Base-by-base conservation (phyloP, 2,888 invertebrate species). In the Danaus chrysippus region DNA sequence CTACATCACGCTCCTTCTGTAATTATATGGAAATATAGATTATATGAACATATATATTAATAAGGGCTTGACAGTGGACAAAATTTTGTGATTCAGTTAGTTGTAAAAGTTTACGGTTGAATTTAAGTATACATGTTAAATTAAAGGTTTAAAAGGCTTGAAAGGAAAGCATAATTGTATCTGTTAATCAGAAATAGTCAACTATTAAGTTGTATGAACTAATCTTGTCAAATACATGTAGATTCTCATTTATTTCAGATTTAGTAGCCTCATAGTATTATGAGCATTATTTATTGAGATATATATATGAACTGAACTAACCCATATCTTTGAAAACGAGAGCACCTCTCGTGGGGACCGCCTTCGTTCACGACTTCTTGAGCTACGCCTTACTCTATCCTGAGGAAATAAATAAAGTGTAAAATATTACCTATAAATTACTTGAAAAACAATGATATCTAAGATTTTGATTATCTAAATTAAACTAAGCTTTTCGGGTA, bases 301-400 rank as follows among this genome's bases (percentile, higher is more conserved):
- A 49, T 42, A 55, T 54, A n/a, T 41, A 12, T 59, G 49, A 34
- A 65, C n/a, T 54, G 61, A 61, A 79, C 84, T 87, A 83, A 94
- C 95, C 84, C 95, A 94, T 74, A 96, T 96, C 84, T 96, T 96
- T 58, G 94, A 94, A 81, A 96, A 96, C 0, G 96, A 95, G 15
- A 96, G 86, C 58, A 96, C 93, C 74, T 95, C 95, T 68, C 92
- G 86, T 10, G 92, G 91, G 54, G 93, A 92, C n/a, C 92, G 83
- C 59, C 89, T 88, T 58, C 92, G 92, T 64, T 89, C 89, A 1
- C 87, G 86, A 70, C 89, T 89, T 34, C 86, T 81, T 0, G 85
- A 86, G 68, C 84, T 88, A 42, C 92, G 87, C 68, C 78, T 87
- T 68, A 71, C 74, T 77, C 67, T 86, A 76, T 62, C 86, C 83